Base-by-base conservation (phyloP, 2,888 invertebrate genomes). In the Portevinia maculata region DNA sequence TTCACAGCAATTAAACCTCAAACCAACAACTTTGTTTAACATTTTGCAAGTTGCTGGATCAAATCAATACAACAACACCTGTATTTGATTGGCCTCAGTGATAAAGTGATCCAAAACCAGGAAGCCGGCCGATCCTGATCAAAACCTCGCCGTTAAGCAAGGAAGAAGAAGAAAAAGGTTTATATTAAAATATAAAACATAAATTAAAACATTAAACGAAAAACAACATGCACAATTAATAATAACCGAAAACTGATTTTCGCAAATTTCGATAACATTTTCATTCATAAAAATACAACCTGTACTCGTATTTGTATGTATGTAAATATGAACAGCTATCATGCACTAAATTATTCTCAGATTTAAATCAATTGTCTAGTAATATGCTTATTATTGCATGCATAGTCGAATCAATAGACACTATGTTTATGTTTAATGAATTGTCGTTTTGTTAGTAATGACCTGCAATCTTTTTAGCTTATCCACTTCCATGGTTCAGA, bases 401-500 rank as follows among this genome's bases (percentile, higher is more conserved):
- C 62, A 79, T 65, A 76, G n/a, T 50, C 30, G 59, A 53, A 65
- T 53, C 44, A 75, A 73, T 64, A 76, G 64, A 60, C 60, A 48
- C 71, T 71, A 83, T 71, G 71, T 71, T 78, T 71, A 67, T 83
- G 78, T 83, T 60, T 78, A 79, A 79, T 84, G 84, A 74, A 64
- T 79, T 84, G 79, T 83, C 67, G 65, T 67, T 86, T 94, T 94
- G 76, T 85, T 86, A 85, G 85, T 95, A 95, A 86, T 87, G 85
- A 86, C 85, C 85, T 87, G 83, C 78, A 84, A 84, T 75, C 85
- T 84, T 84, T 86, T 87, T 90, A 91, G 89, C 90, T 90, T 90
- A 96, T 94, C 96, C 96, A 96, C 92, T 95, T 96, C 96, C 96
- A 96, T 91, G 96, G 95, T 93, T 96, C 96, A 91, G 94, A 94